These are phyloP conservation scores for Tetrapedia diversipes DNA, from an alignment of 2,888 invertebrate species.

Conservation along the genomic window DNA sequence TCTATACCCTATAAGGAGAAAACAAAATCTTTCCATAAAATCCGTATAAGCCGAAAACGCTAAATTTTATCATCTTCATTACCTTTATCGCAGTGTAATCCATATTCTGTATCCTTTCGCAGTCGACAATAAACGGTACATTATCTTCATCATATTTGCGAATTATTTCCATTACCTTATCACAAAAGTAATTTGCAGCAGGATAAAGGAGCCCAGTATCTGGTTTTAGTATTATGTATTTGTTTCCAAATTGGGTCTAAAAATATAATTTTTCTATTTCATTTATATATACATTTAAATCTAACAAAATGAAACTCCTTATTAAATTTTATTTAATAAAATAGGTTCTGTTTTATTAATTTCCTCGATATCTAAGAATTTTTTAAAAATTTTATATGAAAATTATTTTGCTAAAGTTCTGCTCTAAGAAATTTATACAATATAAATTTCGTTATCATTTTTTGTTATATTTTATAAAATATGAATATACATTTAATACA, in stretches of 20 bases:
- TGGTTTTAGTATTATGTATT: conserved; percentile 86
- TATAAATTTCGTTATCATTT: too few relatives aligned
- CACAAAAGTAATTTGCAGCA: conserved; percentile 87
- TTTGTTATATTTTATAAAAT: too few relatives aligned
- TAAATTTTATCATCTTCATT: conserved; percentile 37
- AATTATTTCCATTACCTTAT: conserved; percentile 84
- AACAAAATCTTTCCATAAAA: too few relatives aligned
- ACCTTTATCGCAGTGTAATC: conserved; percentile 89
- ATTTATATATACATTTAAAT: neutral
- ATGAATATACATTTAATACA: neutral
- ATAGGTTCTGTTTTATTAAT: too few relatives aligned
- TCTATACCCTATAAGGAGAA: conserved; percentile 84
- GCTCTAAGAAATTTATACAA: too few relatives aligned
- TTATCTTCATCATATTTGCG: conserved; percentile 80
- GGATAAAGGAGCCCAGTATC: conserved; percentile 89
- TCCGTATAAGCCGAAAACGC: too few relatives aligned
- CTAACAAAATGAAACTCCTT: neutral
- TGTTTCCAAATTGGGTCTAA: conserved; percentile 83
- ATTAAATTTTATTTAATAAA: too few relatives aligned
- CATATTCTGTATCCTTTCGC: conserved; percentile 85
- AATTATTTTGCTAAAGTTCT: too few relatives aligned
- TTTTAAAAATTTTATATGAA: too few relatives aligned
- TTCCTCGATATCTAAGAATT: too few relatives aligned
- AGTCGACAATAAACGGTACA: conserved; percentile 87
- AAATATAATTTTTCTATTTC: neutral